Conservation (phyloP, 2,888 invertebrate genomes). For the Xestia xanthographa region DNA sequence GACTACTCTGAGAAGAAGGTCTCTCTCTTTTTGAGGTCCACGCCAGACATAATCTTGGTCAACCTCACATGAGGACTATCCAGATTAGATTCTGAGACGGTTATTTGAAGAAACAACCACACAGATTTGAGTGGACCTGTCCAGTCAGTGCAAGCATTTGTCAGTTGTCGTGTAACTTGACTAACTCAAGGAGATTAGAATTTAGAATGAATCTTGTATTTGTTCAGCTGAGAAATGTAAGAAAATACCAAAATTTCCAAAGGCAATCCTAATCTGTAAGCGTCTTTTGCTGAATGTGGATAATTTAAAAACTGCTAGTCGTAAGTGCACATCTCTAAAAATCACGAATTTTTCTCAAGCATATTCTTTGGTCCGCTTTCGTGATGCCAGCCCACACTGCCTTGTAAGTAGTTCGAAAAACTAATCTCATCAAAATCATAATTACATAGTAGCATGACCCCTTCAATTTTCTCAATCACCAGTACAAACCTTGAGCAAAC, state of each 20-base stretch:
- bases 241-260: not conserved
- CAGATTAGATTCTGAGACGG: no score
- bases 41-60: no score
- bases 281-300: not conserved
- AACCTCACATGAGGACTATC: no score
- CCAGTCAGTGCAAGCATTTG: no score
- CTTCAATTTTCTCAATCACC: conserved; percentile 51
- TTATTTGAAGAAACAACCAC: no score
- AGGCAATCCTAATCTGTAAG: not conserved
- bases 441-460: conserved; percentile 47
- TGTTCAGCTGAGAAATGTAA: not conserved
- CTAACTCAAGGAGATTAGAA: no score
- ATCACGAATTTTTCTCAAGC: not conserved
- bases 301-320: not conserved
- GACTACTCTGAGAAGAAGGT: no score
- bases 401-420: conserved; percentile 25
- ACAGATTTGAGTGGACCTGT: no score
- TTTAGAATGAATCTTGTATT: not conserved
- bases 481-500: conserved; percentile 57
- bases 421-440: conserved; percentile 47
- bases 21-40: no score
- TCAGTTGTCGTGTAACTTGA: no score
- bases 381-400: conserved; percentile 8
- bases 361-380: not conserved
- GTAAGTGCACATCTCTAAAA: not conserved